Conservation (phyloP, 2,888 invertebrate genomes). For the Mesochorus sp. region DNA sequence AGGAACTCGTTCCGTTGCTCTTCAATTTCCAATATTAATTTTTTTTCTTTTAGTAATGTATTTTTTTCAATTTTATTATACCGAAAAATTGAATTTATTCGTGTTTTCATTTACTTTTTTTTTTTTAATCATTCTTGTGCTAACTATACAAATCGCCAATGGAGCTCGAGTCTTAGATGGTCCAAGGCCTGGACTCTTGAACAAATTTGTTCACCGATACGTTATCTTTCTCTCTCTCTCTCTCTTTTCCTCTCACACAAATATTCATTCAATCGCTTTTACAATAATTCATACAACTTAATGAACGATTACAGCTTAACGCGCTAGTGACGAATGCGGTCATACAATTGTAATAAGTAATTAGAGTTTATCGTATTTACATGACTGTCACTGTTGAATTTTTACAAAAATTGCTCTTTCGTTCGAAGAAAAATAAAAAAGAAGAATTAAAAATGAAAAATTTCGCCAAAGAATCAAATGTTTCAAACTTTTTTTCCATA, state of each 20-base stretch:
- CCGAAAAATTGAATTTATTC: conserved; percentile 58
- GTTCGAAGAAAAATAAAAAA: too few species aligned
- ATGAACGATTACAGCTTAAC: conserved; percentile 35
- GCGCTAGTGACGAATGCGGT: conserved; percentile 45
- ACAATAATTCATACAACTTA: conserved; percentile 35
- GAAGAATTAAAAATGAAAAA: too few species aligned
- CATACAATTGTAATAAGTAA: conserved; percentile 44
- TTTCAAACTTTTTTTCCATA: background rate
- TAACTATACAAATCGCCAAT: conserved; percentile 61
- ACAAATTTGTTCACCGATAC: conserved; percentile 38
- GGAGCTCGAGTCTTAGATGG: conserved; percentile 53
- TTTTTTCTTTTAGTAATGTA: conserved; percentile 21
- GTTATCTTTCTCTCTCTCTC: background rate
- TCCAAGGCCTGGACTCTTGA: conserved; percentile 52
- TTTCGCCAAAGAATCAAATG: background rate
- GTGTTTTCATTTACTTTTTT: conserved; percentile 4
- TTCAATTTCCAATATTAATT: conserved; percentile 58
- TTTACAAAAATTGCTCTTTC: conserved; percentile 4
- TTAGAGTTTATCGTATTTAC: conserved; percentile 41
- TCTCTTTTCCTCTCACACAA: conserved; percentile 3
- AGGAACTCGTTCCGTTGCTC: conserved; percentile 64
- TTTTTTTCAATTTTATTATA: conserved; percentile 43
- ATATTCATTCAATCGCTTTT: conserved; percentile 24
- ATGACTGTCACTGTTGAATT: conserved; percentile 43
- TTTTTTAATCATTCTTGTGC: conserved; percentile 40